These are phyloP conservation scores for Hemithea aestivaria DNA, from an alignment of 2,888 invertebrate genomes.

Conservation along the genomic window DNA sequence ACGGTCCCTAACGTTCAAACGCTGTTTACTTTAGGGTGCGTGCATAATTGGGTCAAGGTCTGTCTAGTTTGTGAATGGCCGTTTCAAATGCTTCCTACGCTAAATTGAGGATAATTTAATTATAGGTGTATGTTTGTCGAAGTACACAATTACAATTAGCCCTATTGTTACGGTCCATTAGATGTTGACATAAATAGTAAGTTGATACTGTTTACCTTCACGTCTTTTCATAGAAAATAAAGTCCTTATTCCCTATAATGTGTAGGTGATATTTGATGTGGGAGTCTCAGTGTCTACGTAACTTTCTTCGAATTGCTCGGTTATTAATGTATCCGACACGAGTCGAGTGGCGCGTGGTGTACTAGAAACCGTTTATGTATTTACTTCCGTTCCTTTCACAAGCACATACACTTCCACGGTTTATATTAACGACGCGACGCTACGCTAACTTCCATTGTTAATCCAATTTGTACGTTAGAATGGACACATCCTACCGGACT, in stretches of 20 bases:
- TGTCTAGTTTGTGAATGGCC: conserved; percentile 47
- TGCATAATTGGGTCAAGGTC: conserved; percentile 68
- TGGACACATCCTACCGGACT: too few relatives aligned
- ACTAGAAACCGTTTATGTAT: conserved; percentile 36
- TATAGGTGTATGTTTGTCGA: conserved; percentile 22
- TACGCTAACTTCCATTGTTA: conserved; percentile 17
- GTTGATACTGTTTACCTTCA: too few relatives aligned
- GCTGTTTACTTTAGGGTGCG: conserved; percentile 50
- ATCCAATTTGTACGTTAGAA: conserved; percentile 10
- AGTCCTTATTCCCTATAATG: conserved; percentile 1
- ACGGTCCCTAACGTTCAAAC: conserved; percentile 38
- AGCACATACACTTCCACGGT: conserved; percentile 29
- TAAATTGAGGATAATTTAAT: conserved; percentile 52
- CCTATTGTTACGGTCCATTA: conserved; percentile 12
- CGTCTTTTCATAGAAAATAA: conserved; percentile 14
- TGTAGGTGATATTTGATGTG: conserved; percentile 26
- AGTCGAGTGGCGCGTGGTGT: conserved; percentile 27
- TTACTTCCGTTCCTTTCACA: conserved; percentile 50
- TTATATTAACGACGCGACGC: conserved; percentile 7
- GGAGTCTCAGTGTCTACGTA: conserved; percentile 17
- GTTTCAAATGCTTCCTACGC: conserved; percentile 36
- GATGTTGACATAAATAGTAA: too few relatives aligned
- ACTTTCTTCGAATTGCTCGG: conserved; percentile 26
- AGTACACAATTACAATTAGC: conserved; percentile 18
- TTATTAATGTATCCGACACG: conserved; percentile 13